A percentile compares a stretch with the other conserved stretches of the same genome.
Conservation (phyloP, 2,888 invertebrate genomes). For the Diogma glabrata region DNA sequence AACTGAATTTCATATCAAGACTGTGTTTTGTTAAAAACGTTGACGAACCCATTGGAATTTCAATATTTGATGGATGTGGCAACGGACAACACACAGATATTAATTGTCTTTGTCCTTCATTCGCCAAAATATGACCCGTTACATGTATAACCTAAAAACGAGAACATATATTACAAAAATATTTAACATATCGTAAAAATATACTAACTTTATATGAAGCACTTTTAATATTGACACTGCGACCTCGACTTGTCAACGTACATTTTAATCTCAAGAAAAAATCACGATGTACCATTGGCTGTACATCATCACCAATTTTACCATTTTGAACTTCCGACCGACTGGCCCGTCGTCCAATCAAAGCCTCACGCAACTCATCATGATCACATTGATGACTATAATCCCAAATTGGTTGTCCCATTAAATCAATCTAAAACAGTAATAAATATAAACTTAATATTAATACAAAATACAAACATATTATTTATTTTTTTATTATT, state of each 20-base stretch:
- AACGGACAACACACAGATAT: conserved; percentile 34
- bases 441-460: conserved; percentile 15
- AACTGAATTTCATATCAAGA: conserved; percentile 89
- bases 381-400: conserved; percentile 94
- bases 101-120: conserved; percentile 36
- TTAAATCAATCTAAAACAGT: conserved; percentile 82
- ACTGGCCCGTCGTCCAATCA: conserved; percentile 34
- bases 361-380: conserved; percentile 64
- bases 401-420: conserved; percentile 90
- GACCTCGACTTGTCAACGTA: conserved; percentile 88
- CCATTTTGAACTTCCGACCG: conserved; percentile 10
- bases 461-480: conserved; percentile 10
- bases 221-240: conserved; percentile 89
- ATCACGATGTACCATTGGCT: conserved; percentile 33
- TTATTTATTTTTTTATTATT: conserved; percentile 18
- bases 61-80: conserved; percentile 66
- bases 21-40: conserved; percentile 87
- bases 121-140: conserved; percentile 62
- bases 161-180: conserved; percentile 11
- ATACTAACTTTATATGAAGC: conserved; percentile 79
- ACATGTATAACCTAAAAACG: conserved; percentile 72
- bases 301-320: conserved; percentile 21
- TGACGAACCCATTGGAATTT: conserved; percentile 75
- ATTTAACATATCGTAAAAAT: background rate
- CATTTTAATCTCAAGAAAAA: conserved; percentile 65